Conservation (phyloP, 2,888 invertebrate genomes). For the Leptinotarsa tumamoca region DNA sequence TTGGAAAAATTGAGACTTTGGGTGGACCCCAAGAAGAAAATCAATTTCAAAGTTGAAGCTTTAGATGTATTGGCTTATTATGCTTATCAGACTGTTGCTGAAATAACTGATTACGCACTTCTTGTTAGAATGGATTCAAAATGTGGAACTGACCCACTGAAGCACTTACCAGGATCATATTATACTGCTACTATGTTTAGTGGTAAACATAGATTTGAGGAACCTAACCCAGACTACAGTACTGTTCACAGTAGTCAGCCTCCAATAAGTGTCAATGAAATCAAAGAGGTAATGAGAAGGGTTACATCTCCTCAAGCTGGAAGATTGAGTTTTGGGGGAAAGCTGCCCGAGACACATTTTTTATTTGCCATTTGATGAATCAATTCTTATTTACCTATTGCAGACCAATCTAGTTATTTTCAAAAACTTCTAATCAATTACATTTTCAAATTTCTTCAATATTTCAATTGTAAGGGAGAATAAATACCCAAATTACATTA, state of each 20-base stretch:
- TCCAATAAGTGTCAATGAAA: slow-evolving; percentile 82
- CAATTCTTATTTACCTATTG: neutral
- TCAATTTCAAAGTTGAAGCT: slow-evolving; percentile 74
- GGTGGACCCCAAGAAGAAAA: slow-evolving; percentile 74
- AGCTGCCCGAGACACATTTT: slow-evolving; percentile 59
- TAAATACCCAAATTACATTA: no score
- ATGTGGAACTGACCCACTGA: slow-evolving; percentile 78
- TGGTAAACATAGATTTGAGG: slow-evolving; percentile 67
- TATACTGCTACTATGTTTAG: slow-evolving; percentile 74
- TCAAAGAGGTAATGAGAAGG: slow-evolving; percentile 84
- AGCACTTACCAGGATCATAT: slow-evolving; percentile 75
- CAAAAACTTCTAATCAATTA: no score
- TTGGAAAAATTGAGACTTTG: slow-evolving; percentile 72
- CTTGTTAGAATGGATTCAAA: slow-evolving; percentile 82
- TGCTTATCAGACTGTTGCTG: slow-evolving; percentile 91
- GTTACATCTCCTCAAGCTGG: slow-evolving; percentile 75
- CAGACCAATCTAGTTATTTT: no score
- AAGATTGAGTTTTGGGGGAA: slow-evolving; percentile 67
- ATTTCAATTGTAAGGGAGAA: neutral
- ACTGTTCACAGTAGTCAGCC: slow-evolving; percentile 75
- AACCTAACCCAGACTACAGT: slow-evolving; percentile 65
- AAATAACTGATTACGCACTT: slow-evolving; percentile 87
- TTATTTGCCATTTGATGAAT: slow-evolving; percentile 60
- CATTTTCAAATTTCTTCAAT: neutral
- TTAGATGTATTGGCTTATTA: slow-evolving; percentile 85